Evolutionary conservation across 1,140 invertebrate species (phyloP), one percentile per base, ranked within the genome.

Genomic region (Temnothorax longispinosus): DNA sequence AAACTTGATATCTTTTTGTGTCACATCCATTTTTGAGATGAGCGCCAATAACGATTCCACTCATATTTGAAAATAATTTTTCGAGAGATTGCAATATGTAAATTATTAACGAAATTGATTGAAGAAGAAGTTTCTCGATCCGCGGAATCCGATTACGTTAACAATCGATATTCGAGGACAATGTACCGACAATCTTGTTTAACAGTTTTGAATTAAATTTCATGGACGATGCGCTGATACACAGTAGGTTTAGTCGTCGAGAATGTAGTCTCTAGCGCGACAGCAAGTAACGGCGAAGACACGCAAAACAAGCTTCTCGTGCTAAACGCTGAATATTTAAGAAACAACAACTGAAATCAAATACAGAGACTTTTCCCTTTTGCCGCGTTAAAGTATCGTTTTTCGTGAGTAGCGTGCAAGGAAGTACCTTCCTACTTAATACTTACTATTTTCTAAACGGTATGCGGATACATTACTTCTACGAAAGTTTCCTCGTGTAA

Each of bases 381-480:
- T 47, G 44, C 71, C 58, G 21, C 58, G 62, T 78, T 65, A 65
- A 54, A 85, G 74, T 67, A 76, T 78, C 82, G 82, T 86, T 86
- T 86, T 81, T 86, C 64, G 76, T 65, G 50, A 89, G 74, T 90
- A 87, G 89, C 89, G 89, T 90, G 89, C 89, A 87, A 87, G 15
- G 78, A 82, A 88, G 86, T 90, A 90, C 88, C 87, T 89, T 87
- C 64, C 72, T 77, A 75, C 65, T 72, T 89, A 64, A 87, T 89
- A 89, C 88, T 90, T 82, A 82, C 84, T 78, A 90, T 90, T 90
- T 85, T 90, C 84, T 89, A 85, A 52, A 58, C 84, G 76, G 87
- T 58, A 62, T 72, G 88, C 88, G 89, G 89, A 90, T 89, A 80
- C 89, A 85, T 90, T 90, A 87, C 88, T 89, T 77, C 56, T 64